Evolutionary conservation across 2,888 invertebrate genomes (phyloP), one percentile per base, ranked within the genome.

Genomic region (Chymomyza caudatula): DNA sequence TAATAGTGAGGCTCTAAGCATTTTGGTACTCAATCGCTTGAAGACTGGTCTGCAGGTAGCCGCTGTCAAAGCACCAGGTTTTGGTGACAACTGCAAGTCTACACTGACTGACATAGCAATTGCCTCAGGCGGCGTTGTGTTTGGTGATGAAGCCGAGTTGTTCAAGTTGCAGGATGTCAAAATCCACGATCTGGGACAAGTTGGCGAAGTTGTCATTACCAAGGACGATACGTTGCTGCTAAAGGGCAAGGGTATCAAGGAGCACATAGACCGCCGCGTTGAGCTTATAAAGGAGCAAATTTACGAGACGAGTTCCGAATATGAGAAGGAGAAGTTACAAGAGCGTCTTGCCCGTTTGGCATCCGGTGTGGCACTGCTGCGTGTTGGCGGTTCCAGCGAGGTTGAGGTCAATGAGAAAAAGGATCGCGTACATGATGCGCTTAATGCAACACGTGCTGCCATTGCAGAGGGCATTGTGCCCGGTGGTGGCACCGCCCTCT

Each of bases 391-490:
- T 25, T 95, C 96, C 60, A 94, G 94, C 85, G 95, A 95, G 86
- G 94, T 97, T 3, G 97, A 97, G 90, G 97, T 97, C 0, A 96
- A 96, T 88, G 97, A 97, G 91, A 97, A 97, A 92, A 97, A 97
- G 88, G 97, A 97, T 88, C 92, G 97, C 69, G 96, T 97, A 2
- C 96, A 95, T 87, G 97, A 98, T n/a, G n/a, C n/a, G n/a, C n/a
- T n/a, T n/a, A n/a, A n/a, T n/a, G n/a, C n/a, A n/a, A n/a, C n/a
- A n/a, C 91, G 23, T 23, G 23, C 23, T 3, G 23, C 23, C 2
- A 5, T 23, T 4, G 23, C 3, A 23, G 23, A 23, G 23, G 23
- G 23, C 23, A 23, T 23, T 23, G 23, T 23, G 2, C 23, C 23
- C 2, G 23, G 23, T 5, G 23, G 23, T 23, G 23, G 23, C 23